Evolutionary conservation across 2,888 invertebrate species (phyloP).

Genomic region (Chironomus tentans): DNA sequence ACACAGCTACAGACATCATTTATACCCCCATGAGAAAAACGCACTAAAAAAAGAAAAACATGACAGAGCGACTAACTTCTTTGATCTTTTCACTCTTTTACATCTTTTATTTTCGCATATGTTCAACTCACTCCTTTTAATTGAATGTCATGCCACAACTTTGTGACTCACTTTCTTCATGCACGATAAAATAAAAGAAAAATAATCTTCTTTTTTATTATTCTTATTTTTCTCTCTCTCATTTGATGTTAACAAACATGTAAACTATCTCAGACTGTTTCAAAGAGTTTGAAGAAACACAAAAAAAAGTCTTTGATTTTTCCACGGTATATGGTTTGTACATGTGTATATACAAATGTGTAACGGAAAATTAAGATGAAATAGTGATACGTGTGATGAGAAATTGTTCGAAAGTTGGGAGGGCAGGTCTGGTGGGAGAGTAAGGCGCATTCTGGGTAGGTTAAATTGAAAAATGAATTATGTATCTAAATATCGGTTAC

Average conservation of each 20-base stretch:
- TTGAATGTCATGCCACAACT: conserved; percentile 21
- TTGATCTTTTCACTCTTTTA: conserved; percentile 9
- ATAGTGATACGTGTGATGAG: too few species aligned
- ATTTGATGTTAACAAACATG: not conserved
- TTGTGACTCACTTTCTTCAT: not conserved
- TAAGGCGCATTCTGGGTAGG: too few species aligned
- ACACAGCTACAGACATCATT: too few species aligned
- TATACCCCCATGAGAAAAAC: not conserved
- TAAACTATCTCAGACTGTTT: not conserved
- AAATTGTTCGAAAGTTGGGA: too few species aligned
- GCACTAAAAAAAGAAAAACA: not conserved
- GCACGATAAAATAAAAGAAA: conserved; percentile 12
- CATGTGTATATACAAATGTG: too few species aligned
- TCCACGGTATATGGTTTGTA: too few species aligned
- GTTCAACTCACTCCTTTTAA: conserved; percentile 4
- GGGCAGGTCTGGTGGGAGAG: too few species aligned
- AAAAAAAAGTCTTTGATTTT: too few species aligned
- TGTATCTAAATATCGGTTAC: too few species aligned
- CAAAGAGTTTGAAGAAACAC: not conserved
- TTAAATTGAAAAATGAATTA: too few species aligned
- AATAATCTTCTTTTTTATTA: not conserved
- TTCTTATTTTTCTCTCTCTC: not conserved
- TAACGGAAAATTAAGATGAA: too few species aligned
- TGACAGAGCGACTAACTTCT: not conserved
- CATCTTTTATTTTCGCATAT: not conserved